Evolutionary conservation across 2,113 vertebrate species (phyloP).

Genomic region (Raja brachyura): DNA sequence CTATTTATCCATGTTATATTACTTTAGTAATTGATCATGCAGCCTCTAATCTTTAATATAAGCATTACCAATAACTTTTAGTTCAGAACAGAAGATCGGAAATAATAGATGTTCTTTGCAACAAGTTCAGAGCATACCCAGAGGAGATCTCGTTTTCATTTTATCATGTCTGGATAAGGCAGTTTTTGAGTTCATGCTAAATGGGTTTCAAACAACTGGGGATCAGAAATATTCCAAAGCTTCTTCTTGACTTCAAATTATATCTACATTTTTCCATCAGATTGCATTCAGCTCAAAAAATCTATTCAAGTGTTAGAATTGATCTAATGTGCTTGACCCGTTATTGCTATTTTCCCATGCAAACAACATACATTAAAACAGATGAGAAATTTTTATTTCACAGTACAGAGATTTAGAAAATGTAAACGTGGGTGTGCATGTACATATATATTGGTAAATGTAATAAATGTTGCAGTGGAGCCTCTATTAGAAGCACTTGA

Average conservation of each 20-base stretch:
- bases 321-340: background rate
- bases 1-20: background rate
- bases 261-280: slow-evolving; percentile 22
- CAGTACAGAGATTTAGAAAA: background rate
- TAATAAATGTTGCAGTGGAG: background rate
- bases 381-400: background rate
- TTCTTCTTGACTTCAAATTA: slow-evolving; percentile 43
- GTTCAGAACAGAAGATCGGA: slow-evolving; percentile 64
- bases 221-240: slow-evolving; percentile 59
- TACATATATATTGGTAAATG: background rate
- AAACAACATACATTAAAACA: background rate
- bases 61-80: slow-evolving; percentile 63
- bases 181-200: slow-evolving; percentile 63
- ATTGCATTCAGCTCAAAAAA: background rate
- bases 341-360: slow-evolving; percentile 16
- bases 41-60: slow-evolving; percentile 38
- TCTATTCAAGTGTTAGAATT: slow-evolving; percentile 9
- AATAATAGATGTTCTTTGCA: slow-evolving; percentile 67
- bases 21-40: background rate
- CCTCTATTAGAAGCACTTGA: background rate
- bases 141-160: slow-evolving; percentile 56
- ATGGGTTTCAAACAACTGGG: slow-evolving; percentile 65
- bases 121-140: slow-evolving; percentile 57
- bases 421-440: background rate
- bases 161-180: slow-evolving; percentile 73